A percentile compares a stretch with the other conserved stretches of the same genome.
These are phyloP conservation scores for Berghia stephanieae DNA, from an alignment of 1,140 invertebrate species.

Conservation along the genomic window DNA sequence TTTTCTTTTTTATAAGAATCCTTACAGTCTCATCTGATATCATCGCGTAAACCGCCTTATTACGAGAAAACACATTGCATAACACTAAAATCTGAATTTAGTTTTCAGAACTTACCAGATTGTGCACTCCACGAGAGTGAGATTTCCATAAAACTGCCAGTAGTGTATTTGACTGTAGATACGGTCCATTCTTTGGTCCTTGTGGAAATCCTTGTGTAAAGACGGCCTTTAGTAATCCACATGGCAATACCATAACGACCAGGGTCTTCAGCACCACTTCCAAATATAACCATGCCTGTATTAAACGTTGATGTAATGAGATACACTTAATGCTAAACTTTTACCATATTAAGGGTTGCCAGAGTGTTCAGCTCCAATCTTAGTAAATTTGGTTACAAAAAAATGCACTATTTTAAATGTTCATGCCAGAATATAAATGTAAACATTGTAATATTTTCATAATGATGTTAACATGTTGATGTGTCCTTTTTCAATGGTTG, in stretches of 20 bases:
- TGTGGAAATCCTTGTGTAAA: slow-evolving; percentile 46
- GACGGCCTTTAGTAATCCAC: slow-evolving; percentile 33
- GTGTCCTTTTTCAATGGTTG: no score
- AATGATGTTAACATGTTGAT: no score
- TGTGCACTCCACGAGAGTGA: slow-evolving; percentile 50
- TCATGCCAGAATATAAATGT: no score
- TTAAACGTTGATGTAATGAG: no score
- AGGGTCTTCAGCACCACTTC: slow-evolving; percentile 39
- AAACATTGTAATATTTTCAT: no score
- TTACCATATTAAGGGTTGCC: no score
- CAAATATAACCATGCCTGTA: slow-evolving; percentile 36
- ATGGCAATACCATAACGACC: slow-evolving; percentile 42
- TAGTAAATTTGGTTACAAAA: neutral
- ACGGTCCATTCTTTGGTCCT: slow-evolving; percentile 46
- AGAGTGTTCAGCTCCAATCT: no score
- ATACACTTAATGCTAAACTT: no score
- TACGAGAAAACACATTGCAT: neutral
- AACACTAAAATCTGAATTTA: neutral
- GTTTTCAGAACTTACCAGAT: slow-evolving; percentile 5
- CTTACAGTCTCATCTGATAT: no score
- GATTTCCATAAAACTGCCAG: slow-evolving; percentile 36
- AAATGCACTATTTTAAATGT: neutral
- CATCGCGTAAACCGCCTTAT: no score
- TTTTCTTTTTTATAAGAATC: no score
- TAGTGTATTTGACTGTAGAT: slow-evolving; percentile 25